Percentiles rank a stretch among this genome's conserved stretches.
Conservation (phyloP, 2,113 vertebrate genomes). For the Ictalurus furcatus region DNA sequence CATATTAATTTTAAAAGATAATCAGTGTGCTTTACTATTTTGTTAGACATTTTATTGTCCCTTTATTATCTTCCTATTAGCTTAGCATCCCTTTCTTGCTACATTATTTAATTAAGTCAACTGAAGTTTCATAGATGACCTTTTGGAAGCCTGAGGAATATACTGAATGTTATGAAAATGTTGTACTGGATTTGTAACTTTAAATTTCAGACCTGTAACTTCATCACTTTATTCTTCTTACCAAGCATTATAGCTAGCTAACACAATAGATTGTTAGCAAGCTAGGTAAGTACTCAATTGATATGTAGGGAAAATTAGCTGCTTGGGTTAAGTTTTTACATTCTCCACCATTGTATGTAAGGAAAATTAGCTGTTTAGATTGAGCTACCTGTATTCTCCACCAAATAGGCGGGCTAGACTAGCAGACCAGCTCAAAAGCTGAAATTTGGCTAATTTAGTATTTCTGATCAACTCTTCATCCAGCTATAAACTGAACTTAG, state of each 20-base stretch:
- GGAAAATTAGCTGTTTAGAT: too few relatives aligned
- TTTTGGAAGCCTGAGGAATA: neutral
- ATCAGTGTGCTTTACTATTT: neutral
- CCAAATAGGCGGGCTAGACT: too few relatives aligned
- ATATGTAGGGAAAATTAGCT: too few relatives aligned
- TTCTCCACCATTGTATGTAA: too few relatives aligned
- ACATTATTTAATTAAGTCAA: neutral
- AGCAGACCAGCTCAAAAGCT: too few relatives aligned
- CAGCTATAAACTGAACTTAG: too few relatives aligned
- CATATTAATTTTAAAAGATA: neutral
- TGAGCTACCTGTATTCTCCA: too few relatives aligned
- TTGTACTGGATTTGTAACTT: neutral
- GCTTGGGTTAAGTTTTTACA: too few relatives aligned
- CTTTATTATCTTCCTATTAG: neutral
- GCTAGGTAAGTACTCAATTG: neutral
- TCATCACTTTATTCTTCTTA: neutral
- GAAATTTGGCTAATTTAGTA: too few relatives aligned
- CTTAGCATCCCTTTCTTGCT: neutral
- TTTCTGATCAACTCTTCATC: too few relatives aligned
- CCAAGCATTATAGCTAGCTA: neutral
- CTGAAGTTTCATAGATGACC: neutral
- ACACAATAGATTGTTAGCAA: neutral
- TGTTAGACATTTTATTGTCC: neutral
- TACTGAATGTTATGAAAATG: neutral
- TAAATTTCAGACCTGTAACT: neutral